phyloP scores from a whole-genome alignment of 2,888 invertebrate species.

The Hesperia comma region DNA sequence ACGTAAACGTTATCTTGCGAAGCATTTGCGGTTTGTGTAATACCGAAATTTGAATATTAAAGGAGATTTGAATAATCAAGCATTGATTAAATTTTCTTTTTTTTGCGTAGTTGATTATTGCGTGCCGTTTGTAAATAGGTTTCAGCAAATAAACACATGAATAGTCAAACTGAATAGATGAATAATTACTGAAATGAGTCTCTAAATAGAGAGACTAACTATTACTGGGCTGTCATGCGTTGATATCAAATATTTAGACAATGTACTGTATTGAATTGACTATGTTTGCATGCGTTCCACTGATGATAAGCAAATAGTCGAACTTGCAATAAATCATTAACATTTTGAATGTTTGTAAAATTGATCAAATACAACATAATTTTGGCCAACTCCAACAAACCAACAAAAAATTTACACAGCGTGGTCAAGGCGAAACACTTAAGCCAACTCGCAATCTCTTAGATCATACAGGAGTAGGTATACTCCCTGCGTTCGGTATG shows the following conservation, averaged over 20 bases:
- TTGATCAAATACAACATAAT: no score
- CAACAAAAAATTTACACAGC: no score
- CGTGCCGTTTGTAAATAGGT: not conserved
- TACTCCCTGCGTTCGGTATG: no score
- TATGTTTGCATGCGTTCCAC: no score
- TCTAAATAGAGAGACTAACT: not conserved
- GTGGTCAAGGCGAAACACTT: not conserved
- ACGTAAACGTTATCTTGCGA: constrained; percentile 13
- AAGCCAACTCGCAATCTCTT: constrained; percentile 9
- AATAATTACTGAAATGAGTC: not conserved
- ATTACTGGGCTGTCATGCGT: not conserved
- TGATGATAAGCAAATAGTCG: no score
- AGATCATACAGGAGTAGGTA: constrained; percentile 17
- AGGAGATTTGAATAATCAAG: not conserved
- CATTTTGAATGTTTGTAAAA: no score
- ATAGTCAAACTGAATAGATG: not conserved
- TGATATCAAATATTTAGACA: constrained; percentile 1
- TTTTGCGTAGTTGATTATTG: not conserved
- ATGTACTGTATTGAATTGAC: not conserved
- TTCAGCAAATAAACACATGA: not conserved
- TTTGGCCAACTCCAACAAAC: no score
- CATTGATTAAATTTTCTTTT: not conserved
- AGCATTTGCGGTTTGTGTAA: not conserved
- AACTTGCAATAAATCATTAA: no score
- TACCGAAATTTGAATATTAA: constrained; percentile 1